A percentile compares a stretch with the other conserved stretches of the same genome.
Conservation (phyloP, 1,140 invertebrate species). For the Radopholus similis region DNA sequence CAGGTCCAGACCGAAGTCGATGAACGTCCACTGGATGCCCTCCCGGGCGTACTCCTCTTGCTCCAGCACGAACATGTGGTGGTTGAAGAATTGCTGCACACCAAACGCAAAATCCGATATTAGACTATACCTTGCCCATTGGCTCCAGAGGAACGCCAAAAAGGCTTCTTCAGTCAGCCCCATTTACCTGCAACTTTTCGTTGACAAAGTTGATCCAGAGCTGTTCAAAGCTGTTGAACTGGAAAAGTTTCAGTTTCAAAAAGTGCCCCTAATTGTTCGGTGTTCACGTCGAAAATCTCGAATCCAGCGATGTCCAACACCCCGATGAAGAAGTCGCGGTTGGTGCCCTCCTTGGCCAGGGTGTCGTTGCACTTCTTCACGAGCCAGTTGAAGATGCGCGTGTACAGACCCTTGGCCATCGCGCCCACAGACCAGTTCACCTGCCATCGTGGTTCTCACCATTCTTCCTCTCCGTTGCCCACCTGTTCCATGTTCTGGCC, state of each 20-base stretch:
- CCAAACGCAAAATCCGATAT: background rate
- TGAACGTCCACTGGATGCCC: slow-evolving; percentile 96
- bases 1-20: slow-evolving; percentile 99
- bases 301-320: slow-evolving; percentile 99
- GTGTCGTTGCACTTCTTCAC: slow-evolving; percentile 60
- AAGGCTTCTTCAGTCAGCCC: too few relatives aligned
- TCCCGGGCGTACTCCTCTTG: slow-evolving; percentile 98
- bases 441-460: background rate
- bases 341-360: slow-evolving; percentile 54
- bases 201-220: slow-evolving; percentile 99
- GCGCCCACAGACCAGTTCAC: slow-evolving; percentile 64
- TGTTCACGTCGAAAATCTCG: slow-evolving; percentile 99
- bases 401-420: slow-evolving; percentile 59
- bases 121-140: background rate
- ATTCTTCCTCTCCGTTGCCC: slow-evolving; percentile 52
- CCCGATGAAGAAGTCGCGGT: slow-evolving; percentile 67
- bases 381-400: slow-evolving; percentile 59
- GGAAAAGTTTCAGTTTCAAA: slow-evolving; percentile 76
- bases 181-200: too few relatives aligned
- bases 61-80: slow-evolving; percentile 99
- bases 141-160: too few relatives aligned
- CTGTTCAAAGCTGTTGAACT: slow-evolving; percentile 97
- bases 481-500: slow-evolving; percentile 73
- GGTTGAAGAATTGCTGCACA: slow-evolving; percentile 99
- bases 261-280: too few relatives aligned